Evolutionary conservation across 1,140 invertebrate genomes (phyloP), one percentile per base, ranked within the genome.

Genomic region (Gyrodactylus salaris): DNA sequence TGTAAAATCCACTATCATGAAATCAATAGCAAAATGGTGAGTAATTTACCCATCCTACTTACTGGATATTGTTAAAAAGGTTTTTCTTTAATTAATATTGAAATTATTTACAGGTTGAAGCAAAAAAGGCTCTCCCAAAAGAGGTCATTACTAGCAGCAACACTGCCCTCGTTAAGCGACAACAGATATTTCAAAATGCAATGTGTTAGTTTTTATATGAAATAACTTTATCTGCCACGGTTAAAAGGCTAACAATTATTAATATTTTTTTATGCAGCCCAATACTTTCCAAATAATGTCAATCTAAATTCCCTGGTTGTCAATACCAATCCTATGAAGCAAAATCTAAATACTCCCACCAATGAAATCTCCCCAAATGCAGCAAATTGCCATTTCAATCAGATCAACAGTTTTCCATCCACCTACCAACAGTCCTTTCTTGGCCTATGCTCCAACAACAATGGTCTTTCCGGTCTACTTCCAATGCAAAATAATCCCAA

Each of bases 1-100:
- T 75, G 75, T 26, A 54, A 75, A 34, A 75, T 75, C 73, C 75
- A 75, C 73, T 75, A 74, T 72, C 75, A 75, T 22, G 74, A 75
- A 68, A 75, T 75, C 19, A 75, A 75, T 21, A 73, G 71, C 1
- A 75, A 75, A 74, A 74, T 74, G 73, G 73, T 73, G n/a, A 72
- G 25, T n/a, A n/a, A n/a, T n/a, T n/a, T n/a, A n/a, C n/a, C n/a
- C n/a, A n/a, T n/a, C n/a, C n/a, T n/a, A n/a, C n/a, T n/a, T n/a
- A n/a, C n/a, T n/a, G n/a, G n/a, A n/a, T n/a, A n/a, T n/a, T n/a
- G n/a, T n/a, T n/a, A n/a, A n/a, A n/a, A n/a, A n/a, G n/a, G n/a
- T n/a, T n/a, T n/a, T n/a, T n/a, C n/a, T n/a, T n/a, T n/a, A n/a
- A n/a, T n/a, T n/a, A n/a, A n/a, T n/a, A n/a, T n/a, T n/a, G n/a